phyloP scores from a whole-genome alignment of 2,113 vertebrate species.

The Maccullochella peelii region DNA sequence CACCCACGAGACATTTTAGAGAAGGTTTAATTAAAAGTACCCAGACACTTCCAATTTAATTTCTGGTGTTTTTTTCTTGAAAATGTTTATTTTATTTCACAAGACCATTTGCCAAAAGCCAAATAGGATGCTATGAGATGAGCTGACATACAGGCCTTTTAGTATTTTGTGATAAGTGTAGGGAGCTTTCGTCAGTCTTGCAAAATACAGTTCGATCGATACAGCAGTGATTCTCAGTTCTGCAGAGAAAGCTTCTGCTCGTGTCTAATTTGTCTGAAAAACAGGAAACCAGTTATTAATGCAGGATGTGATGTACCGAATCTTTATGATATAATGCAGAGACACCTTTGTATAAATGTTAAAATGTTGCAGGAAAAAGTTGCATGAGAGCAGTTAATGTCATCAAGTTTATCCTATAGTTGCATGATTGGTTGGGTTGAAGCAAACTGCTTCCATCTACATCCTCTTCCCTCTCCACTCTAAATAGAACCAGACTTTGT shows the following conservation, averaged over 20 bases:
- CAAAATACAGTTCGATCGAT: neutral
- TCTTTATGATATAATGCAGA: neutral
- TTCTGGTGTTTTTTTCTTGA: constrained; percentile 16
- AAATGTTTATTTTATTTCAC: constrained; percentile 19
- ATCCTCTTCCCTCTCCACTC: neutral
- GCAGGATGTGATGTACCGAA: constrained; percentile 7
- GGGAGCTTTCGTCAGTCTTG: neutral
- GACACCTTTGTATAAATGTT: neutral
- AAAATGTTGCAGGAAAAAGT: constrained; percentile 3
- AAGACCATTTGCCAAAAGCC: neutral
- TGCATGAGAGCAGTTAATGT: neutral
- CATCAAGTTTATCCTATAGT: neutral
- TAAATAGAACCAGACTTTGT: constrained; percentile 2
- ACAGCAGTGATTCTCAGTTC: neutral
- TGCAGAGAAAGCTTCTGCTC: neutral
- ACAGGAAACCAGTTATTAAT: constrained; percentile 18
- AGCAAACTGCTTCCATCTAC: neutral
- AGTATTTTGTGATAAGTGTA: constrained; percentile 13
- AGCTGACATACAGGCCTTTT: neutral
- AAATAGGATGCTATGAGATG: constrained; percentile 1
- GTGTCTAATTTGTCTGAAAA: neutral
- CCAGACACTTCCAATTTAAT: constrained; percentile 13
- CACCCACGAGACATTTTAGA: constrained; percentile 1
- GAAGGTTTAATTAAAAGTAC: constrained; percentile 17
- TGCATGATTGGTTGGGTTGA: constrained; percentile 10